Base-by-base conservation (phyloP, 2,888 invertebrate genomes). In the Agonopterix heracliana region DNA sequence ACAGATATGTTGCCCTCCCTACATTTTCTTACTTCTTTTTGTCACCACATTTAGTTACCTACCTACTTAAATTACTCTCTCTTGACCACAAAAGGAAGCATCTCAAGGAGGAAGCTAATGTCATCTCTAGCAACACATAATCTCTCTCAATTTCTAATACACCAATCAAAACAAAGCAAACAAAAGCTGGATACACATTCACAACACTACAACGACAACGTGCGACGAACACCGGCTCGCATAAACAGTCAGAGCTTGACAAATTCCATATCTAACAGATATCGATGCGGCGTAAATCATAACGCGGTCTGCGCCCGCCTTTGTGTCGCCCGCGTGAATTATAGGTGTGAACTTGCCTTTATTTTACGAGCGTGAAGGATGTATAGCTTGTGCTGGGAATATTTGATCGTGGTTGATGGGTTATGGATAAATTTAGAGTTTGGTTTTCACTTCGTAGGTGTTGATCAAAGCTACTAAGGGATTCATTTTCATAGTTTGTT, bases 191-290 rank as follows among this genome's bases (percentile, higher is more conserved):
- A 12, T 3, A 34, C 44, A 44, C 44, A 44, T 34, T 8, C 34
- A 34, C 11, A 26, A 34, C 44, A 10, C 8, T 26, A 26, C 26
- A 26, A 26, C 26, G 26, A 26, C 26, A 26, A 26, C 26, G 26
- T 26, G 26, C 38, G 38, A n/a, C 34, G 36, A 13, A 45, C 45
- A 40, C 45, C 38, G 17, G 41, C 62, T 55, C 74, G 81, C 83
- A 82, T 83, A 85, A 84, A 81, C 82, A 81, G 78, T 57, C 66
- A 58, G 70, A 66, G 67, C 63, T 70, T 87, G 86, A 86, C 85
- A 85, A 86, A 86, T 84, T 80, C 72, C 81, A 67, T 78, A 80
- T 82, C 84, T 80, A 80, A 75, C 78, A 71, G 80, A 79, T 82
- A 83, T 84, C 82, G 85, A 81, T 68, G 74, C 62, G 57, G 66